Evolutionary conservation across 2,113 vertebrate species (phyloP).

Genomic region (Centropus unirufus): DNA sequence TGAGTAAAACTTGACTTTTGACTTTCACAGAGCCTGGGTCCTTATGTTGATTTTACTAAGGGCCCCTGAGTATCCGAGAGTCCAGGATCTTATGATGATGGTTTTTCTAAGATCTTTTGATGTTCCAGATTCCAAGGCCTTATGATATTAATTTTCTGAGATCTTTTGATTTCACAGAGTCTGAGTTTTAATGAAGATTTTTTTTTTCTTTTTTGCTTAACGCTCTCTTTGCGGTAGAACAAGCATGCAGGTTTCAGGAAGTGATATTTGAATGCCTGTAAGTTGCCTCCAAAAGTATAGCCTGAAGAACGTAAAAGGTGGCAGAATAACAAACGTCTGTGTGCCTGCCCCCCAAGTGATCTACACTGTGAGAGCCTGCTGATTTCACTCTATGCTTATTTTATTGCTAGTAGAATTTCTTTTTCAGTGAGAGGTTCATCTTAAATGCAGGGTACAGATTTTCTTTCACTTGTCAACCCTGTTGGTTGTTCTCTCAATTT

Average conservation of each 20-base stretch:
- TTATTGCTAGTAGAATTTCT: not conserved
- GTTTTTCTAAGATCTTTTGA: too few species aligned
- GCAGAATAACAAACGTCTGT: not conserved
- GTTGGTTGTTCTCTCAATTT: constrained; percentile 17
- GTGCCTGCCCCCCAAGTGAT: not conserved
- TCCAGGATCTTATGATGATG: too few species aligned
- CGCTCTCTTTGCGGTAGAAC: too few species aligned
- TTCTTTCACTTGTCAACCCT: not conserved
- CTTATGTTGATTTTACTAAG: too few species aligned
- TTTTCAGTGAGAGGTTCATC: not conserved
- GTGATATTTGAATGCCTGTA: not conserved
- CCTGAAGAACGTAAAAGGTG: not conserved
- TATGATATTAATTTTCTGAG: too few species aligned
- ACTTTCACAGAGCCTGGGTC: too few species aligned
- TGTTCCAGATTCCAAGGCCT: too few species aligned
- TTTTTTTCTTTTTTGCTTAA: too few species aligned
- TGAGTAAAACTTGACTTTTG: too few species aligned
- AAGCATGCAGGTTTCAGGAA: not conserved
- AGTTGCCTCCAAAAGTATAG: not conserved
- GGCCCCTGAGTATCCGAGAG: too few species aligned
- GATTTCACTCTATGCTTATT: not conserved
- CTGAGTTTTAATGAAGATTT: too few species aligned
- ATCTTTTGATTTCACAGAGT: too few species aligned
- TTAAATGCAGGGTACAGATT: not conserved
- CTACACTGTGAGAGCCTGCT: not conserved